Evolutionary conservation across 1,140 invertebrate species (phyloP), one percentile per base, ranked within the genome.

Genomic region (Scaptomyza graminum): DNA sequence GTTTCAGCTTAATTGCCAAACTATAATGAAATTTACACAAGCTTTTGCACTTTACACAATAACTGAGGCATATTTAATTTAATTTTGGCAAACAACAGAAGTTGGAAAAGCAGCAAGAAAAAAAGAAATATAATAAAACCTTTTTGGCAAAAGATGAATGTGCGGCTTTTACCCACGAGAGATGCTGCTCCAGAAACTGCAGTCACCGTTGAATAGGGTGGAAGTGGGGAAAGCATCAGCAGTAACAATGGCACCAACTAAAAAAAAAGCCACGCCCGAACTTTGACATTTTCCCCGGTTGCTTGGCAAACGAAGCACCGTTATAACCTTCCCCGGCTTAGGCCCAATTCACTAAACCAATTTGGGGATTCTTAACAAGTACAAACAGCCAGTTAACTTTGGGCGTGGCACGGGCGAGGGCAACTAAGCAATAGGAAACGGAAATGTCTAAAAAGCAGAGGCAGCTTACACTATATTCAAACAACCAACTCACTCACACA

Each of bases 301-400:
- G 31, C 31, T 34, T 34, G 31, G 31, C 31, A 9, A 34, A 28
- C 46, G 34, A 13, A 8, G 31, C 31, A 2, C 7, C 31, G 12
- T 41, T 12, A 44, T 13, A 7, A 34, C 7, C 39, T 56, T 5
- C 16, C 31, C 31, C 31, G 25, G 50, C 15, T 43, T 28, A 50
- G 70, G 57, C 56, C 56, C 65, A 69, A 74, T 74, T 25, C 71
- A 63, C 76, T 64, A 64, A 79, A 73, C 77, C 82, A 87, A 81
- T 87, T 85, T 57, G 70, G 70, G 66, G 7, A 75, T 68, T 73
- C 72, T 78, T 37, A 70, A 41, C 59, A 79, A 65, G 62, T 75
- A 87, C 67, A 82, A 77, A 87, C 73, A 82, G 73, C 70, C 82
- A 85, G 87, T 85, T 85, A 87, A 82, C 63, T 87, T 81, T 67